Evolutionary conservation across 2,797 vertebrate species (phyloP).

Genomic region (Podarcis lilfordi): DNA sequence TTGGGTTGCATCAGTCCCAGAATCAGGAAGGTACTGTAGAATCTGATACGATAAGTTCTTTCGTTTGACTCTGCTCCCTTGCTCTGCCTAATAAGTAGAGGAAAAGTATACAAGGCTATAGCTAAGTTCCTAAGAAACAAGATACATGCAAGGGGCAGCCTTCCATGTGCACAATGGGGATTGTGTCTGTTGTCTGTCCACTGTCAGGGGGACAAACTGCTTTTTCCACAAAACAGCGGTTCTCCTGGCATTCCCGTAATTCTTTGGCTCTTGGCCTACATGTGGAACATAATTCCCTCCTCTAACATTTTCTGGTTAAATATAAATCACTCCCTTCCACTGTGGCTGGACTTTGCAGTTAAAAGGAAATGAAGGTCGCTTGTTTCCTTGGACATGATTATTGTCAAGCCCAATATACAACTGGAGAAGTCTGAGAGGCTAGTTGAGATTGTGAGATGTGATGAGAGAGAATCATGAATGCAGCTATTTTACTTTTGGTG

Average conservation of each 20-base stretch:
- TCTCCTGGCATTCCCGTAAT: not conserved
- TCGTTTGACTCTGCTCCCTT: not conserved
- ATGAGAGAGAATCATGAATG: not conserved
- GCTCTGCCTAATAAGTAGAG: not conserved
- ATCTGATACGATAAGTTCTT: not conserved
- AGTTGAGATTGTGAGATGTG: not conserved
- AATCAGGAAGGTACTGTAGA: not conserved
- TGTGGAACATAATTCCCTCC: not conserved
- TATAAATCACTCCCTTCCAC: not conserved
- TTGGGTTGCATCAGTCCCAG: not conserved
- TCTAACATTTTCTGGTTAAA: not conserved
- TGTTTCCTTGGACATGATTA: not conserved
- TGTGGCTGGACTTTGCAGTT: not conserved
- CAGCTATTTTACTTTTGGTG: constrained; percentile 1
- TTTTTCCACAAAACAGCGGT: not conserved
- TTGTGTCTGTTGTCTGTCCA: not conserved
- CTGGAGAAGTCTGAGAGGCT: not conserved
- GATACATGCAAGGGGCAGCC: not conserved
- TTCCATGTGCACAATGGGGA: not conserved
- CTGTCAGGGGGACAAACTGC: not conserved
- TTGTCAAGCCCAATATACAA: not conserved
- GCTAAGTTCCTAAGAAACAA: not conserved
- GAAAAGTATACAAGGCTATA: not conserved
- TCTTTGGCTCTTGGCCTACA: not conserved
- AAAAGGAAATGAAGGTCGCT: not conserved